Base-by-base conservation (phyloP, 1,140 invertebrate genomes). In the Zaprionus lachaisei region DNA sequence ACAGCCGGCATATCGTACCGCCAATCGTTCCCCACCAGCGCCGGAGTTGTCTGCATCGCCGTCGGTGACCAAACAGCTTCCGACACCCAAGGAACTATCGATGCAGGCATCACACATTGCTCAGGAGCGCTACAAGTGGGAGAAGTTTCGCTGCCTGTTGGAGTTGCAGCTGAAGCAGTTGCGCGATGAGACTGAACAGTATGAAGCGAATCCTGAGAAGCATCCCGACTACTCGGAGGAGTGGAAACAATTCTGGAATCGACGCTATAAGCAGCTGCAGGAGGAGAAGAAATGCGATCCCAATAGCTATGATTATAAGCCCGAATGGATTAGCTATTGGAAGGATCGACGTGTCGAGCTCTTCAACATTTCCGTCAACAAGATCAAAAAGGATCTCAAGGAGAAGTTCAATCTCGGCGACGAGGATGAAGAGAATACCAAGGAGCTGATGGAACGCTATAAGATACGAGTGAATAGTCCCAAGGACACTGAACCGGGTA, bases 241-340 rank as follows among this genome's bases (percentile, higher is more conserved):
- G 82, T 98, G 97, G 97, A 97, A 97, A 83, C 96, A 95, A 83
- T 97, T 97, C 86, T 97, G 96, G 96, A 96, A 96, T 81, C 93
- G 94, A 5, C 94, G 96, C 0, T 97, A 97, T 86, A 97, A 97
- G 90, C 96, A 97, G 91, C 93, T 97, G 51, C 95, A 96, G 91
- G 93, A 94, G 9, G 94, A 94, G 93, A 95, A 96, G 92, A 96
- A 96, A 44, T 95, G 95, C 85, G 96, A 97, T 92, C 95, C 96
- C 0, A 94, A 95, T 41, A 96, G 95, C 51, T 95, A 97, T 87
- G 96, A 98, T 83, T 97, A 96, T 82, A 97, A 97, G 81, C 96
- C 96, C 0, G 97, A 97, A 80, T 98, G 97, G 97, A 97, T 97
- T 49, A 93, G 94, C 38, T 97, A 95, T 83, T 98, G 97, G 97